Conservation (phyloP, 1,140 invertebrate genomes). For the Calycopis cecrops region DNA sequence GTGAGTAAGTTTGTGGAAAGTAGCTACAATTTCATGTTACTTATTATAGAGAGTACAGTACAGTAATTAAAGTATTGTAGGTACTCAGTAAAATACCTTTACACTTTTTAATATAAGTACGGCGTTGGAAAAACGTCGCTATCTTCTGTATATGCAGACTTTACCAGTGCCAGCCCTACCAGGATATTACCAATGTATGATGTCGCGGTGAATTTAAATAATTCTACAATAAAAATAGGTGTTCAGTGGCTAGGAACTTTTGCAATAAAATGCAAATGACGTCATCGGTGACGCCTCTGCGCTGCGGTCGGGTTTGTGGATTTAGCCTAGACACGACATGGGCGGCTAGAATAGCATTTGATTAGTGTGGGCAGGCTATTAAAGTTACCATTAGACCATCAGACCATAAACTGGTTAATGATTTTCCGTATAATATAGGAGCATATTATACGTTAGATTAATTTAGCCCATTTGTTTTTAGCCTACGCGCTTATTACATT, state of each 20-base stretch:
- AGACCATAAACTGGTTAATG: too few relatives aligned
- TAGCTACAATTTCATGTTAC: too few relatives aligned
- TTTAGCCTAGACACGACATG: constrained; percentile 20
- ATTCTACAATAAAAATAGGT: constrained; percentile 70
- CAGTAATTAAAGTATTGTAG: too few relatives aligned
- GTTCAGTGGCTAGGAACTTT: constrained; percentile 61
- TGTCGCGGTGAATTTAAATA: constrained; percentile 65
- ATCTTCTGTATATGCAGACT: constrained; percentile 3
- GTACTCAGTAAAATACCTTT: too few relatives aligned
- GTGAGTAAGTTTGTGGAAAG: too few relatives aligned
- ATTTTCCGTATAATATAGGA: too few relatives aligned
- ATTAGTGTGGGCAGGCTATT: constrained; percentile 3
- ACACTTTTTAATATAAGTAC: too few relatives aligned
- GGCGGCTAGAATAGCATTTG: constrained; percentile 15
- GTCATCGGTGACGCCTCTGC: constrained; percentile 46
- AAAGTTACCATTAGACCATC: constrained; percentile 6
- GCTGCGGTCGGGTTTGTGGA: constrained; percentile 18
- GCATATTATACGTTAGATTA: too few relatives aligned
- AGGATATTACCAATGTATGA: constrained; percentile 61
- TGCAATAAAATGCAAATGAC: constrained; percentile 72
- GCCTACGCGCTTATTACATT: too few relatives aligned
- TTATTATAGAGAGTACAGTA: too few relatives aligned
- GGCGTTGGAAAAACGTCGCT: too few relatives aligned
- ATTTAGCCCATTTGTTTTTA: too few relatives aligned
- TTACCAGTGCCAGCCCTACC: constrained; percentile 40